Base-by-base conservation (phyloP, 2,113 vertebrate genomes). In the Oenanthe melanoleuca region DNA sequence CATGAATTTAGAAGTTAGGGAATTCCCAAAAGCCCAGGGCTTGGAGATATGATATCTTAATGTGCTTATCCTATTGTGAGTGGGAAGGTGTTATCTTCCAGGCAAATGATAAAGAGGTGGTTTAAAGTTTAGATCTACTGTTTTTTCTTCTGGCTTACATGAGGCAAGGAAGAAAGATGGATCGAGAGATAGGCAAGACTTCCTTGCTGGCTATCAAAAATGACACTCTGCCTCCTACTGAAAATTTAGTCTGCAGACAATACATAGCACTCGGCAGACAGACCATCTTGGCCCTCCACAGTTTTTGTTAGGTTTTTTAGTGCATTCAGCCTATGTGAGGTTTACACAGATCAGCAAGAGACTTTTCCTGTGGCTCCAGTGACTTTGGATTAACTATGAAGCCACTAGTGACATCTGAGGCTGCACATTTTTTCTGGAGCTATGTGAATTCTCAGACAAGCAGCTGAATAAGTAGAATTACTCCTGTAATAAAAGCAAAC, bases 11-110 rank as follows among this genome's bases (percentile, higher is more conserved):
- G 95, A 97, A 88, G 84, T 89, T 95, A 91, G 94, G 47, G 92
- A 97, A 98, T 97, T 98, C 96, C 97, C 96, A 89, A 95, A 81
- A 97, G 95, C 19, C 75, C 29, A 59, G 75, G 79, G 66, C 91
- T 42, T 93, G 79, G 87, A 97, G 97, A 97, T 95, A 95, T 5
- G 88, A 81, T 98, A 97, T 97, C 96, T 97, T 95, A 96, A 97
- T 85, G 92, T 89, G 52, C 45, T 92, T 93, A 64, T 95, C 92
- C 56, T 81, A 60, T 73, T 64, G 49, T 69, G 66, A 91, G 82
- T 82, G 67, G 90, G 86, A 90, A 89, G 93, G 82, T 89, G 72
- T 91, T 95, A 96, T 86, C 92, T 95, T 91, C 66, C 53, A 95
- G 82, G n/a, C 86, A 89, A 95, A 96, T 7, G 1, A 80, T 90